Evolutionary conservation across 2,113 vertebrate species (phyloP).

Genomic region (Prionailurus viverrinus): DNA sequence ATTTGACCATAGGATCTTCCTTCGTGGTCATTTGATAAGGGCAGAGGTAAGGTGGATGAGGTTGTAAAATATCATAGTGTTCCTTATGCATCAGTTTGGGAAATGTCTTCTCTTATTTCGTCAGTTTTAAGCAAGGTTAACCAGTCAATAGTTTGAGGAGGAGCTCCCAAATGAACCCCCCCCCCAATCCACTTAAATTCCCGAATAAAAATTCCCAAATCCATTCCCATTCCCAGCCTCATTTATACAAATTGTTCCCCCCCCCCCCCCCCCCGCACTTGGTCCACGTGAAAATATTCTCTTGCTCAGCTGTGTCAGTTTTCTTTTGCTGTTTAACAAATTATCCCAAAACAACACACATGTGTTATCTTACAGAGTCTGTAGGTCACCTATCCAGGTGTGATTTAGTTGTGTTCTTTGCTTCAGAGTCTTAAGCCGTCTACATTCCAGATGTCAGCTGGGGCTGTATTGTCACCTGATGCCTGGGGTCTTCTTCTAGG

Average conservation of each 20-base stretch:
- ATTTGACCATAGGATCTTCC: background rate
- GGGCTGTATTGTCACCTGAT: background rate
- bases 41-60: background rate
- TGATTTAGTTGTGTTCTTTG: background rate
- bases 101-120: background rate
- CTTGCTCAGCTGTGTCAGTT: background rate
- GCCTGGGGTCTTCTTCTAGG: background rate
- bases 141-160: background rate
- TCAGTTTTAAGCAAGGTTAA: constrained; percentile 11
- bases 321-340: constrained; percentile 2
- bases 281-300: background rate
- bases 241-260: background rate
- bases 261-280: too few species aligned
- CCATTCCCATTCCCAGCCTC: background rate
- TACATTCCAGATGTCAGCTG: background rate
- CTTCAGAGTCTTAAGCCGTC: background rate
- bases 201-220: background rate
- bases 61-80: background rate
- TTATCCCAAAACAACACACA: background rate
- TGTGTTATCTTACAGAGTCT: background rate
- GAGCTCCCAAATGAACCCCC: background rate
- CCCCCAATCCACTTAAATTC: background rate
- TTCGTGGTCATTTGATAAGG: background rate
- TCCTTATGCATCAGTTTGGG: background rate
- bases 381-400: background rate